These are phyloP conservation scores for Proales similis DNA, from an alignment of 1,140 invertebrate species.

Conservation along the genomic window DNA sequence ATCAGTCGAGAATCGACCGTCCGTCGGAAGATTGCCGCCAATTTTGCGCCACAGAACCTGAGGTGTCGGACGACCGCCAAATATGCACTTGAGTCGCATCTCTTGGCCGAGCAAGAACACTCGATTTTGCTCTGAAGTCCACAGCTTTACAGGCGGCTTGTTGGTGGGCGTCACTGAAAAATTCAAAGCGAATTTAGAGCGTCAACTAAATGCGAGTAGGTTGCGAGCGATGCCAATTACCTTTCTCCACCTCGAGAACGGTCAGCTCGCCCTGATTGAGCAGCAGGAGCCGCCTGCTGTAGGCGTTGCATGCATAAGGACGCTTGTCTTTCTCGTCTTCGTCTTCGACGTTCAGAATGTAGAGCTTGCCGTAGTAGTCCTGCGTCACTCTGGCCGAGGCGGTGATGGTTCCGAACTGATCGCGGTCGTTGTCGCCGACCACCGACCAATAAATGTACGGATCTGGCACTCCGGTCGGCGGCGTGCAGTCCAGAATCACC, in stretches of 20 bases:
- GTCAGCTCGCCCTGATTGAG: conserved; percentile 23
- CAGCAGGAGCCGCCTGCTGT: conserved; percentile 1
- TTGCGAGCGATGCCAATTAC: too few relatives aligned
- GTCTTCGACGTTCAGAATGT: conserved; percentile 34
- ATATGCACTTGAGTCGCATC: conserved; percentile 38
- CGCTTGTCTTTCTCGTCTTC: conserved; percentile 37
- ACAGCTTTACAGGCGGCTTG: conserved; percentile 26
- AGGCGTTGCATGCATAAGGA: conserved; percentile 30
- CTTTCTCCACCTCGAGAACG: conserved; percentile 31
- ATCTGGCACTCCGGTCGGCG: conserved; percentile 33
- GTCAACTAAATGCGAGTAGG: too few relatives aligned
- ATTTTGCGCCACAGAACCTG: conserved; percentile 67
- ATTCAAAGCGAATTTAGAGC: too few relatives aligned
- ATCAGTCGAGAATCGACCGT: conserved; percentile 69
- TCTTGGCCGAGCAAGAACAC: conserved; percentile 51
- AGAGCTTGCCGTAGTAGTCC: conserved; percentile 36
- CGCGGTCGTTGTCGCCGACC: conserved; percentile 20
- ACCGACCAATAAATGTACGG: conserved; percentile 37
- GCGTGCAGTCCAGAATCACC: conserved; percentile 24
- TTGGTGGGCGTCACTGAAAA: conserved; percentile 35
- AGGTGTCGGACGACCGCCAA: conserved; percentile 53
- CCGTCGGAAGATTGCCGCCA: conserved; percentile 59
- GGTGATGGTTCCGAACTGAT: conserved; percentile 28
- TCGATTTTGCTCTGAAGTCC: conserved; percentile 29
- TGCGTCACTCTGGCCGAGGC: conserved; percentile 15